phyloP scores from a whole-genome alignment of 2,113 vertebrate genomes.

The Turnix velox region DNA sequence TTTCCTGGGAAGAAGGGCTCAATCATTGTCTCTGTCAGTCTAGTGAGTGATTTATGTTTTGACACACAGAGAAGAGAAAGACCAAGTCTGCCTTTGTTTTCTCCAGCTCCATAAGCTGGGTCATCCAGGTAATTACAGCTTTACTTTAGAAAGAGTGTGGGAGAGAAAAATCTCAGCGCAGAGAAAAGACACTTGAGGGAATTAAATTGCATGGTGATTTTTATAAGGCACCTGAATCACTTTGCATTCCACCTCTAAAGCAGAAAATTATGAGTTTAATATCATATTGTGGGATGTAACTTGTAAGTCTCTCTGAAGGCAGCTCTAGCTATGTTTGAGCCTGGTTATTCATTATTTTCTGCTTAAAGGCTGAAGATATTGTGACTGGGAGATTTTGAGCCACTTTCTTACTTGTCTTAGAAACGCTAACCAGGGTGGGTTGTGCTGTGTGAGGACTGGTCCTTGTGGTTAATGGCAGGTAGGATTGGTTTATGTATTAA shows the following conservation, averaged over 20 bases:
- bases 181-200: slow-evolving; percentile 72
- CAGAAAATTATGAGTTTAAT: slow-evolving; percentile 78
- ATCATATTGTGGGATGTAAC: slow-evolving; percentile 63
- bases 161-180: slow-evolving; percentile 45
- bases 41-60: slow-evolving; percentile 7
- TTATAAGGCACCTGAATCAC: slow-evolving; percentile 70
- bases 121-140: slow-evolving; percentile 61
- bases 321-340: slow-evolving; percentile 52
- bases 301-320: slow-evolving; percentile 62
- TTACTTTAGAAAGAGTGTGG: slow-evolving; percentile 3
- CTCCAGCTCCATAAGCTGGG: slow-evolving; percentile 10
- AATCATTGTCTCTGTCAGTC: neutral
- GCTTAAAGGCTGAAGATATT: slow-evolving; percentile 42
- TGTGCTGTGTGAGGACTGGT: neutral
- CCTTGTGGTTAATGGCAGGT: neutral
- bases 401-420: neutral
- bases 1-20: neutral
- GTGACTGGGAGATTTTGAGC: slow-evolving; percentile 45
- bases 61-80: neutral
- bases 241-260: slow-evolving; percentile 72
- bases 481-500: neutral
- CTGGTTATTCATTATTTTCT: slow-evolving; percentile 48
- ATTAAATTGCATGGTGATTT: slow-evolving; percentile 72
- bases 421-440: neutral
- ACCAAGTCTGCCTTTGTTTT: slow-evolving; percentile 50